These are phyloP conservation scores for Aspidoscelis tigris DNA, from an alignment of 2,113 vertebrate species.

Conservation along the genomic window DNA sequence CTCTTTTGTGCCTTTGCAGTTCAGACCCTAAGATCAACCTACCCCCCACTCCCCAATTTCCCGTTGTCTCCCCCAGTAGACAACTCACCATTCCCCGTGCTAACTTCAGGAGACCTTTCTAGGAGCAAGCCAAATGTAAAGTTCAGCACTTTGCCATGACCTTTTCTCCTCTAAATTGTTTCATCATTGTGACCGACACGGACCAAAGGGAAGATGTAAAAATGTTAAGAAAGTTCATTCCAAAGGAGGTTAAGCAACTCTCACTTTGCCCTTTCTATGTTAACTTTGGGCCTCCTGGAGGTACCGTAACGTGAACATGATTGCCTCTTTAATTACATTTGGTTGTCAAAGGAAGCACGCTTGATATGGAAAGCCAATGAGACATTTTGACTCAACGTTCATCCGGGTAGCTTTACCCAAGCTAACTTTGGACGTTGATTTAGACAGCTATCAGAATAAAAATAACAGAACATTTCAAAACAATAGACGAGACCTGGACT, in stretches of 20 bases:
- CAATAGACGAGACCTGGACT: neutral
- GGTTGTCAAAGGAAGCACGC: constrained; percentile 72
- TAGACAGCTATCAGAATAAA: constrained; percentile 21
- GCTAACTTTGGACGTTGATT: constrained; percentile 45
- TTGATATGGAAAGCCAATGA: constrained; percentile 67
- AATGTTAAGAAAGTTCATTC: constrained; percentile 52
- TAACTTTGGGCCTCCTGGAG: constrained; percentile 59
- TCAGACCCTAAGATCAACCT: constrained; percentile 48
- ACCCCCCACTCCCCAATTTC: neutral
- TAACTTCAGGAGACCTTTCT: constrained; percentile 55
- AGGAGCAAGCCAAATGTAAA: constrained; percentile 55
- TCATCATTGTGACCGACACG: constrained; percentile 64
- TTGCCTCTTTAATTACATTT: constrained; percentile 70
- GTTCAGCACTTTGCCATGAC: constrained; percentile 63
- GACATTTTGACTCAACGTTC: constrained; percentile 53
- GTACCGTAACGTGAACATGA: constrained; percentile 59
- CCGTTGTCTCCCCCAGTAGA: too few relatives aligned
- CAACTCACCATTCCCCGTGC: constrained; percentile 49
- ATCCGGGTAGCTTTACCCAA: constrained; percentile 67
- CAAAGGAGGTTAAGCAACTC: constrained; percentile 67
- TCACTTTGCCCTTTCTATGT: constrained; percentile 59
- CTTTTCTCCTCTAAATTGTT: constrained; percentile 74
- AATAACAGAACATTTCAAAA: neutral
- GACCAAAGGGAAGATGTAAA: constrained; percentile 66
- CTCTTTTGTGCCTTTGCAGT: neutral